Conservation (phyloP, 2,113 vertebrate genomes). For the Ceyx cyanopectus region DNA sequence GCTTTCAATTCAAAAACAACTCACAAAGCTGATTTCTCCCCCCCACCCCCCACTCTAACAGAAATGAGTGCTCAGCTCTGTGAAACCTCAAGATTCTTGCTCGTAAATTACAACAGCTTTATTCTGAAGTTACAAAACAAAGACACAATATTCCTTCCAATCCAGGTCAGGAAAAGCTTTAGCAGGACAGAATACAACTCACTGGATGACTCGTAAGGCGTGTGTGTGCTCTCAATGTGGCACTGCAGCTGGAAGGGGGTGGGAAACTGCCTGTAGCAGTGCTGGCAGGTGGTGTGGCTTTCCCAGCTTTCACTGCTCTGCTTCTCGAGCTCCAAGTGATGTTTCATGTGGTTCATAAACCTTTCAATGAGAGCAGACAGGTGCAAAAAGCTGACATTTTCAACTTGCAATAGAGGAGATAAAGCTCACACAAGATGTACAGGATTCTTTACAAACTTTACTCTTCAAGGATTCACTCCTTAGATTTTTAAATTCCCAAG, state of each 20-base stretch:
- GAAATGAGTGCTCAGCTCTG: neutral
- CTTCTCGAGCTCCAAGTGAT: constrained; percentile 97
- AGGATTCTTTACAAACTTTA: neutral
- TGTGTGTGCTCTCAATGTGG: constrained; percentile 97
- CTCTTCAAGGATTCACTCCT: neutral
- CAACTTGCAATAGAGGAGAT: neutral
- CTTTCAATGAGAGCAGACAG: constrained; percentile 73
- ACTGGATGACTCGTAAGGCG: constrained; percentile 93
- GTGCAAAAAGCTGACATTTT: constrained; percentile 28
- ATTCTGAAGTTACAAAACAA: neutral
- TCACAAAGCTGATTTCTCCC: neutral
- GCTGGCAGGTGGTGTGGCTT: constrained; percentile 97
- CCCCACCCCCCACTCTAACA: neutral
- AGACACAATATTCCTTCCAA: too few relatives aligned
- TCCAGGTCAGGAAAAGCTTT: neutral
- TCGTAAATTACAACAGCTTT: neutral
- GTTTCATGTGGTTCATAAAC: constrained; percentile 99
- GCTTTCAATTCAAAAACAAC: neutral
- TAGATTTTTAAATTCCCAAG: too few relatives aligned
- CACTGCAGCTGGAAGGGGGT: constrained; percentile 98
- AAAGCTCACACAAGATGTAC: neutral
- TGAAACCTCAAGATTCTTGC: neutral
- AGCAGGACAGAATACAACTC: constrained; percentile 47
- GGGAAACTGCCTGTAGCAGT: constrained; percentile 95
- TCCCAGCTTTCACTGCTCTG: constrained; percentile 98